Percentiles rank a stretch among this genome's conserved stretches.
Evolutionary conservation across 1,140 invertebrate species (phyloP).

Genomic region (Chrysomallon squamiferum): DNA sequence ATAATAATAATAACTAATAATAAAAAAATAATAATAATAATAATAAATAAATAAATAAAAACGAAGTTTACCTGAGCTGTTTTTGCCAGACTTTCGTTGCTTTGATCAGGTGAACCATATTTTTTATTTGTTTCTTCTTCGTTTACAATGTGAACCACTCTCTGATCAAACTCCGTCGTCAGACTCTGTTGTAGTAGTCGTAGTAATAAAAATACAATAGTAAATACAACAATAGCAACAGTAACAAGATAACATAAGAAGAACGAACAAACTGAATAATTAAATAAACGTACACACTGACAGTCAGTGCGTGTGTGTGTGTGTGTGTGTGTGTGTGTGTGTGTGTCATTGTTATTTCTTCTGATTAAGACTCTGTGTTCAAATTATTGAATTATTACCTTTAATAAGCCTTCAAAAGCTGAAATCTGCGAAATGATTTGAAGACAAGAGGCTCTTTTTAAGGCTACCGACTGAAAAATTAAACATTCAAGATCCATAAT

Average conservation of each 20-base stretch:
- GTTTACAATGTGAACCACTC: conserved; percentile 42
- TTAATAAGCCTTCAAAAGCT: conserved; percentile 35
- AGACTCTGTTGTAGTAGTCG: conserved; percentile 32
- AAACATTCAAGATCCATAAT: too few species aligned
- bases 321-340: too few species aligned
- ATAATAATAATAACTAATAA: too few species aligned
- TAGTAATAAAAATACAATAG: background rate
- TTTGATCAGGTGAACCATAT: conserved; percentile 18
- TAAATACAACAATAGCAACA: background rate
- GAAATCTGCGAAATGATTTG: conserved; percentile 42
- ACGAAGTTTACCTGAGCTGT: conserved; percentile 44
- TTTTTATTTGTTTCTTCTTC: conserved; percentile 29
- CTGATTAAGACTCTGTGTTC: too few species aligned
- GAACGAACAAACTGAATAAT: background rate
- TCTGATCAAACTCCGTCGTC: conserved; percentile 37
- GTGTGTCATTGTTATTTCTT: too few species aligned
- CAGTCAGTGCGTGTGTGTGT: too few species aligned
- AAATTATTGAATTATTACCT: too few species aligned
- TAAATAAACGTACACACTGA: too few species aligned
- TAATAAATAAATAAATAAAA: too few species aligned
- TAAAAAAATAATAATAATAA: too few species aligned
- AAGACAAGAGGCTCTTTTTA: conserved; percentile 39
- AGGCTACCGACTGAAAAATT: conserved; percentile 33
- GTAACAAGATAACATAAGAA: background rate
- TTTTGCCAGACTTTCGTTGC: conserved; percentile 40